These are phyloP conservation scores for Rotaria macrura DNA, from an alignment of 2,888 invertebrate genomes.

Conservation along the genomic window DNA sequence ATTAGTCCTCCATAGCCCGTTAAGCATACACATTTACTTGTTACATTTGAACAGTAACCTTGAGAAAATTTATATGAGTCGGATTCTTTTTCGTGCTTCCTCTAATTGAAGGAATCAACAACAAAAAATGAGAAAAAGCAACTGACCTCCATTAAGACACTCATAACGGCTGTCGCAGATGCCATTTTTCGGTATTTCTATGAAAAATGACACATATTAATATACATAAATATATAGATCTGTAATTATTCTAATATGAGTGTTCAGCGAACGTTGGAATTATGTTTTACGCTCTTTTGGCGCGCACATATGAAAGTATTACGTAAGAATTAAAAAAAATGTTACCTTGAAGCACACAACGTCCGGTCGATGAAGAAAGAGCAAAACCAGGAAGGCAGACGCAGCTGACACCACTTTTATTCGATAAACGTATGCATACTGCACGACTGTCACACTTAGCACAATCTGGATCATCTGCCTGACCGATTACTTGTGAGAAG, in stretches of 20 bases:
- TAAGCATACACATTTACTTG: conserved; percentile 6
- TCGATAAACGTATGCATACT: neutral
- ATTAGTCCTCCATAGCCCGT: neutral
- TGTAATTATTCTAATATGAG: neutral
- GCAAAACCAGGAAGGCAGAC: neutral
- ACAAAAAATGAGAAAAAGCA: neutral
- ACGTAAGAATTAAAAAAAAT: neutral
- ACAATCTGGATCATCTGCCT: neutral
- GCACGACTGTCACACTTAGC: neutral
- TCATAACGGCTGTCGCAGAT: conserved; percentile 1
- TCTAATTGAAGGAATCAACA: too few species aligned
- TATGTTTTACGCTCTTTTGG: neutral
- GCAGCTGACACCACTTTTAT: conserved; percentile 4
- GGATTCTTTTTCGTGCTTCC: neutral
- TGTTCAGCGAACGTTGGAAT: neutral
- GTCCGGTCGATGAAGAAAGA: neutral
- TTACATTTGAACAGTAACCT: conserved; percentile 9
- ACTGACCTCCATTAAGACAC: neutral
- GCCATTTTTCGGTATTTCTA: neutral
- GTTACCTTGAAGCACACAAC: conserved; percentile 21
- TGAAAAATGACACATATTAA: neutral
- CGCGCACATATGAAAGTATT: neutral
- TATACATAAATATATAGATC: neutral
- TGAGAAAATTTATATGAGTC: neutral
- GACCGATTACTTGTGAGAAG: neutral